These are phyloP conservation scores for Phainopepla nitens DNA, from an alignment of 2,113 vertebrate species.

Conservation along the genomic window DNA sequence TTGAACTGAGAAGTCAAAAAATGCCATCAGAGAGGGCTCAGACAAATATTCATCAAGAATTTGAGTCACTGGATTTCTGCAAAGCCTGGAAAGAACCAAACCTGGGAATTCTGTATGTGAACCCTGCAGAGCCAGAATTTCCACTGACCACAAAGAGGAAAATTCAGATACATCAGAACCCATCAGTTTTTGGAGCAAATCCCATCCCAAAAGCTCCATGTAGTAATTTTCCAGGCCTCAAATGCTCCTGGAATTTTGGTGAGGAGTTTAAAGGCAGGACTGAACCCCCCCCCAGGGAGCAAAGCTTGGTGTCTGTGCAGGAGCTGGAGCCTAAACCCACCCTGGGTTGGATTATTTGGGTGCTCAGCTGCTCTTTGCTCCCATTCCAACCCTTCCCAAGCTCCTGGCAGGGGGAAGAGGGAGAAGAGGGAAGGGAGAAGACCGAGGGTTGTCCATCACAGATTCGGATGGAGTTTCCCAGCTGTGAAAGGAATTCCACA, in stretches of 20 bases:
- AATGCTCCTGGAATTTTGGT: fast-evolving
- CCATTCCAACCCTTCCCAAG: neutral
- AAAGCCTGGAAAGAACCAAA: neutral
- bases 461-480: neutral
- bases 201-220: neutral
- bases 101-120: neutral
- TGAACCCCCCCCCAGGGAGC: neutral
- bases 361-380: neutral
- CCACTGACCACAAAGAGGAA: neutral
- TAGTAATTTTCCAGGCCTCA: neutral
- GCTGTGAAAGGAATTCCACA: neutral
- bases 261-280: neutral
- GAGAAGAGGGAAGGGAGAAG: neutral
- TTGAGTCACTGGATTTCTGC: neutral
- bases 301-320: neutral
- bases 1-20: neutral
- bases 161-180: neutral
- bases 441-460: fast-evolving
- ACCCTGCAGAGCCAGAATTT: neutral
- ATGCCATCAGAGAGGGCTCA: neutral
- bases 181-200: neutral
- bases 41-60: neutral
- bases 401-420: neutral
- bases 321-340: neutral
- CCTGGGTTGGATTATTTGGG: neutral